Base-by-base conservation (phyloP, 1,140 invertebrate genomes). In the Drosophila pectinifera region DNA sequence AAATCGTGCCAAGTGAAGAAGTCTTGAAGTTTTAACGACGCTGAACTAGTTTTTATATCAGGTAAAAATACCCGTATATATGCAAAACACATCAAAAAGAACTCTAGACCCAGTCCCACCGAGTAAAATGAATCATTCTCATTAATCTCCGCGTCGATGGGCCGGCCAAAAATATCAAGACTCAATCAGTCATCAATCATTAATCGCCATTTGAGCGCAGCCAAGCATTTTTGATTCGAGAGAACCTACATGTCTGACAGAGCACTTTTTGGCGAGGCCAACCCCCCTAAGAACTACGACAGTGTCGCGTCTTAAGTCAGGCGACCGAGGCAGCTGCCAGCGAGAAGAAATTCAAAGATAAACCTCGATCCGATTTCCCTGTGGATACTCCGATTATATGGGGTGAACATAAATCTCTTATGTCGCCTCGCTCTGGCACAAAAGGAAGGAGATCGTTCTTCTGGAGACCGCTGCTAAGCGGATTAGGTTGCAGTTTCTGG, bases 401-500 rank as follows among this genome's bases (percentile, higher is more conserved):
- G 67, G 62, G 48, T 70, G 64, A 57, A 70, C 67, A 70, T 70
- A 70, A 70, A 70, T 72, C 68, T 72, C 51, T 72, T 72, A 57
- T 70, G 68, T 72, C 68, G 68, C 68, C 65, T 70, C 67, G 22
- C 31, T 28, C 31, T 16, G 42, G 10, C 65, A 56, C 64, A 56
- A 56, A 69, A 20, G 28, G 53, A 42, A 64, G 48, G 48, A 51
- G 16, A 22, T 10, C 18, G 48, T 56, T 63, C 45, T 22, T 8
- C 43, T 48, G 51, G 55, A 62, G 46, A 41, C 61, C 31, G 70
- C 41, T 62, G 70, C 41, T 65, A 86, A 86, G 84, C 79, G 67
- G 83, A 83, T 86, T 86, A 86, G n/a, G 31, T 48, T 78, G 83
- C 61, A 73, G 53, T 57, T 73, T 88, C 79, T 69, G 46, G 75